Conservation (phyloP, 2,888 invertebrate genomes). For the Epirrhoe tristata region DNA sequence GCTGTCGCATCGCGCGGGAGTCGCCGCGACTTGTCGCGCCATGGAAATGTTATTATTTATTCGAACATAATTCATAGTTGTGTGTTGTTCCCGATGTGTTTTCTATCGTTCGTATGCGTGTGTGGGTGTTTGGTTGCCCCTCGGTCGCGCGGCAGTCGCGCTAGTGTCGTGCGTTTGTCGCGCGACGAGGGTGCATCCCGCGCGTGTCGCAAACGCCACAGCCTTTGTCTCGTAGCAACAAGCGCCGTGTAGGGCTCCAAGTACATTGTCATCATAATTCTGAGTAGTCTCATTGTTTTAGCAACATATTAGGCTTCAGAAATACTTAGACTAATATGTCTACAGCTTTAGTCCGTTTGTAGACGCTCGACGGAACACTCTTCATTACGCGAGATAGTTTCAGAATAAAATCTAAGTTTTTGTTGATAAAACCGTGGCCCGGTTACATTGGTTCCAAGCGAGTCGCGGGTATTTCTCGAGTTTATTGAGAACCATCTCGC, state of each 20-base stretch:
- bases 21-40: constrained; percentile 27
- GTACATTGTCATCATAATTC: constrained; percentile 30
- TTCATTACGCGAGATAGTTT: constrained; percentile 2
- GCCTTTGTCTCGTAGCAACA: constrained; percentile 41
- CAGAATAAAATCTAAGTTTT: background rate
- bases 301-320: constrained; percentile 14
- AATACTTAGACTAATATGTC: constrained; percentile 4
- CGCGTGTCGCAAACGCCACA: constrained; percentile 37
- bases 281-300: constrained; percentile 19
- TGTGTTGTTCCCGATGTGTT: constrained; percentile 56
- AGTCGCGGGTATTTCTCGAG: background rate
- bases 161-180: constrained; percentile 1
- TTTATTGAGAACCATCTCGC: constrained; percentile 1
- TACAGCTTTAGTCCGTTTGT: constrained; percentile 24
- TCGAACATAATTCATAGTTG: constrained; percentile 54
- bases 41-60: constrained; percentile 46
- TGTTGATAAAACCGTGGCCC: background rate
- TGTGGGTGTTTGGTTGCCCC: constrained; percentile 36
- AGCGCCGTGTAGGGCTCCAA: constrained; percentile 32
- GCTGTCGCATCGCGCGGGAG: constrained; percentile 37
- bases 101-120: constrained; percentile 49
- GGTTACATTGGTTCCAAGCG: background rate
- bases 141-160: constrained; percentile 2
- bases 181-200: constrained; percentile 24
- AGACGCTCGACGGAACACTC: constrained; percentile 12